Evolutionary conservation across 2,113 vertebrate species (phyloP).

Genomic region (Egretta garzetta): DNA sequence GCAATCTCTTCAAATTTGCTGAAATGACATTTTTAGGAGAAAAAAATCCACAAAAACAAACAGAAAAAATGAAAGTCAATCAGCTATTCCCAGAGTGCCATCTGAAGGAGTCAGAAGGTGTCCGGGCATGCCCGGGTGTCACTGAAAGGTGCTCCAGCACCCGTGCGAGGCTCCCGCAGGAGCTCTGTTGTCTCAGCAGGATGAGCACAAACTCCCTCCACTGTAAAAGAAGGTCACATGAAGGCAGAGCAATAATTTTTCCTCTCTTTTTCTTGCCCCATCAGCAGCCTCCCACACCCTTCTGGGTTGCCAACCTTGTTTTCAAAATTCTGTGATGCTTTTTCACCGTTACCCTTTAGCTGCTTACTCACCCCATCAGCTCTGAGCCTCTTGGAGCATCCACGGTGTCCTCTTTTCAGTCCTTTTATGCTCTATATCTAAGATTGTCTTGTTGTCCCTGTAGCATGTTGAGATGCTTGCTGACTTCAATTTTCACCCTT

Average conservation of each 20-base stretch:
- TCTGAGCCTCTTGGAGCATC: neutral
- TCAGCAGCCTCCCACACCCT: neutral
- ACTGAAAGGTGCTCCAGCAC: neutral
- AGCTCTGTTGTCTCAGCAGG: neutral
- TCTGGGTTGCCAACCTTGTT: neutral
- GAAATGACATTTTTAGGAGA: neutral
- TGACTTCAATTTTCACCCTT: conserved; percentile 37
- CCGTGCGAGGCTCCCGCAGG: neutral
- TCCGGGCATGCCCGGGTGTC: fast-evolving
- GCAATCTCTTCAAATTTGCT: neutral
- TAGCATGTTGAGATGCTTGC: neutral
- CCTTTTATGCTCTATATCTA: neutral
- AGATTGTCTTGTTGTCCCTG: neutral
- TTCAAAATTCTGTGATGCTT: neutral
- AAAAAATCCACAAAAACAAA: neutral
- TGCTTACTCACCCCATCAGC: neutral
- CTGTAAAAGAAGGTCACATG: neutral
- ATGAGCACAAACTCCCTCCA: neutral
- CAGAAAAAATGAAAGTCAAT: neutral
- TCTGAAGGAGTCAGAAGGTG: neutral
- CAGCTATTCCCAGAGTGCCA: neutral
- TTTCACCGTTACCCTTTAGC: neutral
- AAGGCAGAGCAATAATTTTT: neutral
- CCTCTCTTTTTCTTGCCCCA: neutral
- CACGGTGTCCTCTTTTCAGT: neutral